Evolutionary conservation across 2,113 vertebrate species (phyloP).

Genomic region (Rattus norvegicus): DNA sequence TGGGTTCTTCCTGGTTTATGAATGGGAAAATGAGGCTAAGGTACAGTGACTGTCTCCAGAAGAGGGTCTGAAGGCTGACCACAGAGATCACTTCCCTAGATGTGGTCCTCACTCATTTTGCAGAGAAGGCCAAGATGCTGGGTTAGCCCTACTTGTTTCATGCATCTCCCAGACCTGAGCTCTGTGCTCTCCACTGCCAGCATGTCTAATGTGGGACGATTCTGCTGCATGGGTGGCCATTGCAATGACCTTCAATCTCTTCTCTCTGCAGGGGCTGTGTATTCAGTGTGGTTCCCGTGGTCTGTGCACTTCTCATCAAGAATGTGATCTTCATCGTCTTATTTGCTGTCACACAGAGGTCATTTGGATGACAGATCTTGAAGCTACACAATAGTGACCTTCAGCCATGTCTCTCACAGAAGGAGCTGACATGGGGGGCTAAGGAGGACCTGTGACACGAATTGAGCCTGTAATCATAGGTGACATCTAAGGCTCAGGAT

Average conservation of each 20-base stretch:
- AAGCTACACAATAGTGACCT: not conserved
- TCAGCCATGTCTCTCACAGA: not conserved
- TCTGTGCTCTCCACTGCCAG: fast-evolving
- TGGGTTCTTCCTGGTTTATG: not conserved
- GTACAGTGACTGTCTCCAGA: not conserved
- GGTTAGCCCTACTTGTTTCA: fast-evolving
- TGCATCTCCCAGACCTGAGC: not conserved
- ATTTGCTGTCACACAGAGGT: constrained; percentile 22
- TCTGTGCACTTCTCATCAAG: constrained; percentile 67
- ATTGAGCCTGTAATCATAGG: not conserved
- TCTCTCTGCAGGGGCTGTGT: not conserved
- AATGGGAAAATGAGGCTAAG: not conserved
- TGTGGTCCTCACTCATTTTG: not conserved
- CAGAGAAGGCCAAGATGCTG: not conserved
- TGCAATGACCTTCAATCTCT: fast-evolving
- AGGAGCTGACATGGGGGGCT: not conserved
- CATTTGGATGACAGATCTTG: not conserved
- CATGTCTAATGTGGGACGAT: not conserved
- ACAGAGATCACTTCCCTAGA: not conserved
- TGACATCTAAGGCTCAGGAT: not conserved
- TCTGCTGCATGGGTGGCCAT: fast-evolving
- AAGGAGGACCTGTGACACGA: not conserved
- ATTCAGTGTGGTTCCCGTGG: fast-evolving
- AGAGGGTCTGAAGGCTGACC: not conserved
- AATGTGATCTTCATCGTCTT: constrained; percentile 64